A percentile compares a stretch with the other conserved stretches of the same genome.
Conservation (phyloP, 64 coral and sea anemone species). For the Porites australiensis region DNA sequence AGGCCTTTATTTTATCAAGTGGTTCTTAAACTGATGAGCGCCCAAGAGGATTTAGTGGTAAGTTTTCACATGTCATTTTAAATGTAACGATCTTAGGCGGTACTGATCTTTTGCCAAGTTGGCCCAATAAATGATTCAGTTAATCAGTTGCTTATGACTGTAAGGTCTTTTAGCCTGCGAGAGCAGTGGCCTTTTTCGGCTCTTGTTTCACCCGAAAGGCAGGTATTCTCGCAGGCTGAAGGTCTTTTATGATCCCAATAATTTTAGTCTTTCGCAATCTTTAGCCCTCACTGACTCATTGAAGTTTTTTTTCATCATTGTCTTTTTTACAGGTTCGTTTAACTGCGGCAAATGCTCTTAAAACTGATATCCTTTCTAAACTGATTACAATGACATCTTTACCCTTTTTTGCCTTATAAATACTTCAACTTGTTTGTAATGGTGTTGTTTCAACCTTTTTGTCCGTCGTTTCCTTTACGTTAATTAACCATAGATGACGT, state of each 20-base stretch:
- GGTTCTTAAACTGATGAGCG: constrained; percentile 76
- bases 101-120: neutral
- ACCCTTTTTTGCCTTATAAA: neutral
- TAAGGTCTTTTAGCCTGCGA: too few relatives aligned
- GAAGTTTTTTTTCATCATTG: neutral
- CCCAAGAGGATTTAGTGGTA: constrained; percentile 95
- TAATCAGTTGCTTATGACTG: too few relatives aligned
- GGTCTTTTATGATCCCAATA: too few relatives aligned
- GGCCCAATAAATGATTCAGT: too few relatives aligned
- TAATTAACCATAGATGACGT: constrained; percentile 87
- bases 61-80: neutral
- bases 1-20: constrained; percentile 86
- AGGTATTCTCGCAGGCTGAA: too few relatives aligned
- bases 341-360: constrained; percentile 88
- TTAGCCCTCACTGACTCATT: neutral
- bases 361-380: constrained; percentile 88
- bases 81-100: neutral
- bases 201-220: too few relatives aligned
- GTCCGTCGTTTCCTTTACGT: constrained; percentile 11
- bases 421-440: neutral
- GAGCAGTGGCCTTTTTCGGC: too few relatives aligned
- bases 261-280: too few relatives aligned
- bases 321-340: constrained; percentile 80
- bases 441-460: neutral
- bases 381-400: neutral